Base-by-base conservation (phyloP, 2,888 invertebrate species). In the Arrhopalites spinosus region DNA sequence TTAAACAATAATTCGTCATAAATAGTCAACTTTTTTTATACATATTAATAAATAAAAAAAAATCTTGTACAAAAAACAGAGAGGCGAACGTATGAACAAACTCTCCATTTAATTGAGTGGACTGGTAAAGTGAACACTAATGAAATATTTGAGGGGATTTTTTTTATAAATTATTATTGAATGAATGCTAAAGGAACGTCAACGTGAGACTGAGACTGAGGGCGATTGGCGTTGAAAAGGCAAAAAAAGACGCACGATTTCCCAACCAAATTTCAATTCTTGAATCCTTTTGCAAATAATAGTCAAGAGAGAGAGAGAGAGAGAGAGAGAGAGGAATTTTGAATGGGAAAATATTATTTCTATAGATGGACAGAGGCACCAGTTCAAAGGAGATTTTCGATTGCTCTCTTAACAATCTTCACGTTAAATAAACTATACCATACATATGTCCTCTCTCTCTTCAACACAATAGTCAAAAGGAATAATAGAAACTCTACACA, bases 71-170 rank as follows among this genome's bases (percentile, higher is more conserved):
- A 23, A 13, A 59, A 23, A n/a, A 27, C 20, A 64, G n/a, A 72
- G 47, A 50, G 47, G 45, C 43, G 15, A 15, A 72, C 47, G 69
- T 61, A 45, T 74, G 68, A 74, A 68, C 69, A 69, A 68, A 61
- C 61, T 27, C n/a, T n/a, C n/a, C 59, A 68, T 74, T 74, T 74
- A 74, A 68, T 69, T 68, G 3, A 74, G 25, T 45, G 68, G 68
- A 61, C 68, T 74, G 68, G 74, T 61, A 74, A 74, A 74, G 68
- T 74, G 74, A 68, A 68, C 68, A 74, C 59, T 74, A 74, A 74
- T 74, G 74, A 67, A 59, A 67, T 45, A 64, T 63, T 53, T n/a
- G n/a, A n/a, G n/a, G n/a, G n/a, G n/a, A n/a, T n/a, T n/a, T n/a
- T n/a, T n/a, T n/a, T n/a, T n/a, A n/a, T n/a, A n/a, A n/a, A n/a